phyloP scores from a whole-genome alignment of 2,888 invertebrate species.

The Villa cingulata region DNA sequence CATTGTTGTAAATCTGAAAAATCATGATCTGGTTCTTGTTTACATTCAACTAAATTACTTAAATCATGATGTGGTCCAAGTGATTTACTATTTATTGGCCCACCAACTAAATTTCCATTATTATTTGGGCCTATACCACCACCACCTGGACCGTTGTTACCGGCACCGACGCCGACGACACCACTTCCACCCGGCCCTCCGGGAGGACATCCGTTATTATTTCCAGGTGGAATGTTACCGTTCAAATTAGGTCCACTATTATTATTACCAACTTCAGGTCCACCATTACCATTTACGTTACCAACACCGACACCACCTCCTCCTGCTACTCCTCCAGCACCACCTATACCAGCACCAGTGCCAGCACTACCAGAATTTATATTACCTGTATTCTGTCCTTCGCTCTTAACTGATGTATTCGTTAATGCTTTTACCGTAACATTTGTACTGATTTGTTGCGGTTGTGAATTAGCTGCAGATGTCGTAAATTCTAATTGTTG shows the following conservation, averaged over 20 bases:
- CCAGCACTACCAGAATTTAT: slow-evolving; percentile 22
- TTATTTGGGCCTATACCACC: slow-evolving; percentile 23
- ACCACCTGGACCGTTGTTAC: slow-evolving; percentile 19
- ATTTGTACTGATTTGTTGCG: slow-evolving; percentile 83
- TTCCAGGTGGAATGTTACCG: slow-evolving; percentile 8
- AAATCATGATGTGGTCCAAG: slow-evolving; percentile 40
- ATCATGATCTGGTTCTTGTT: slow-evolving; percentile 71
- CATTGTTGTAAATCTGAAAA: slow-evolving; percentile 76
- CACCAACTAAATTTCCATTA: slow-evolving; percentile 21
- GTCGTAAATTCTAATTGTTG: slow-evolving; percentile 84
- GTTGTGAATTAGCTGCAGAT: slow-evolving; percentile 71
- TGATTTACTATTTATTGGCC: slow-evolving; percentile 40
- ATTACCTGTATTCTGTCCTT: slow-evolving; percentile 21
- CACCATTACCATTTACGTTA: slow-evolving; percentile 5
- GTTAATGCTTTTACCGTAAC: slow-evolving; percentile 76
- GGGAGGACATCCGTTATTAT: slow-evolving; percentile 18
- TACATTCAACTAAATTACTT: slow-evolving; percentile 63
- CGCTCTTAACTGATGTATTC: slow-evolving; percentile 43
- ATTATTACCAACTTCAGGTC: slow-evolving; percentile 10
- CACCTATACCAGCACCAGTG: slow-evolving; percentile 17
- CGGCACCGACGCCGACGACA: slow-evolving; percentile 16
- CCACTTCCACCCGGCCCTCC: slow-evolving; percentile 23
- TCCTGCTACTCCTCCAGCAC: slow-evolving; percentile 9
- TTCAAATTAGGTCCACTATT: slow-evolving; percentile 7
- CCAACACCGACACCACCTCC: slow-evolving; percentile 9